These are phyloP conservation scores for Sternotherus odoratus DNA, from an alignment of 2,797 vertebrate species.

Conservation along the genomic window DNA sequence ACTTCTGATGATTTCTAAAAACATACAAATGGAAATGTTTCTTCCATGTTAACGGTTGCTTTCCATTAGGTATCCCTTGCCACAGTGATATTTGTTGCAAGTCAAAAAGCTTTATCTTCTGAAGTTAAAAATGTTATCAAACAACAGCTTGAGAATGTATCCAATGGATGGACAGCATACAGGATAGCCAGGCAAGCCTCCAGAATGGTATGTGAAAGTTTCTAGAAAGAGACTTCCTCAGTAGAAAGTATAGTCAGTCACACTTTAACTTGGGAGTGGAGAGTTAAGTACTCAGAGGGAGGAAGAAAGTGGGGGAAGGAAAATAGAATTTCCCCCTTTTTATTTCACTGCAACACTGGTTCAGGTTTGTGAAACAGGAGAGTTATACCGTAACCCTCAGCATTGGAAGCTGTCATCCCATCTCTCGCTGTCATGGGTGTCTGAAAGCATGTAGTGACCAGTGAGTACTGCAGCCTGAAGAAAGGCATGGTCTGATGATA, in stretches of 20 bases:
- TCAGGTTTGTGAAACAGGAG: not conserved
- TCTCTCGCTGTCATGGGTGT: not conserved
- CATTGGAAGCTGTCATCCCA: not conserved
- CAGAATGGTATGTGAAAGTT: conserved; percentile 87
- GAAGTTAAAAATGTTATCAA: conserved; percentile 95
- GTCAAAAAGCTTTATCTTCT: conserved; percentile 92
- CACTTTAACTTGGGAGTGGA: not conserved
- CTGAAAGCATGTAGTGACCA: not conserved
- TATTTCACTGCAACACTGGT: not conserved
- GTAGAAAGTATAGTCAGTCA: not conserved
- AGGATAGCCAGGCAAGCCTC: conserved; percentile 97
- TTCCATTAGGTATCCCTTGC: conserved; percentile 92
- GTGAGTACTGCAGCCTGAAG: not conserved
- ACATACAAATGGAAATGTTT: not conserved
- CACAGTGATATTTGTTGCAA: conserved; percentile 97
- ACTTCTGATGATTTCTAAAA: not conserved
- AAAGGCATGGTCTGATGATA: not conserved
- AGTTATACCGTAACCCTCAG: not conserved
- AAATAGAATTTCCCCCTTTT: not conserved
- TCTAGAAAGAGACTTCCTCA: not conserved
- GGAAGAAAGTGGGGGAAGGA: not conserved
- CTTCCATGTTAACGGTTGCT: not conserved
- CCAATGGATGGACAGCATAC: conserved; percentile 98
- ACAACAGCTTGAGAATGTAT: conserved; percentile 93
- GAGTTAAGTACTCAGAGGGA: not conserved